Conservation (phyloP, 2,888 invertebrate species). For the Caprella mutica region DNA sequence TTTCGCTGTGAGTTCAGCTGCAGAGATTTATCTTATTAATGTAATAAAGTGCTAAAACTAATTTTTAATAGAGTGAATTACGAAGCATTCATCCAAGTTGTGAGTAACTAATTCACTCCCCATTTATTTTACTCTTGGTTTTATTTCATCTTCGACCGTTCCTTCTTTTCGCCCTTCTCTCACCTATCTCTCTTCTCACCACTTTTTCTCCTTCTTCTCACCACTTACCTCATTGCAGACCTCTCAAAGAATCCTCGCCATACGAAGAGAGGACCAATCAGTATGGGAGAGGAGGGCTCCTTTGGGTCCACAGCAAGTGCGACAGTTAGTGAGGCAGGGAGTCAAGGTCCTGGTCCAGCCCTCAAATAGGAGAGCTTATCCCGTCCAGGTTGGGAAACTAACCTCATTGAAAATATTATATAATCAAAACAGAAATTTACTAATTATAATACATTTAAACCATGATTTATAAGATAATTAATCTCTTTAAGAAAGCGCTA, state of each 20-base stretch:
- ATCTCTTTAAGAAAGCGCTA: no score
- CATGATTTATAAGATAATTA: no score
- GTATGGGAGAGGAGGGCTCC: slow-evolving; percentile 95
- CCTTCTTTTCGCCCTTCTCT: not conserved
- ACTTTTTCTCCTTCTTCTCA: not conserved
- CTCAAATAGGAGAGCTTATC: slow-evolving; percentile 92
- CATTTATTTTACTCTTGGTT: not conserved
- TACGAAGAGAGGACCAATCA: slow-evolving; percentile 82
- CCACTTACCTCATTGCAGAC: not conserved
- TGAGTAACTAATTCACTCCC: no score
- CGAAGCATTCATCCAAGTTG: no score
- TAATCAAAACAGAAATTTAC: no score
- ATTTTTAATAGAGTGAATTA: no score
- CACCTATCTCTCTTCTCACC: no score
- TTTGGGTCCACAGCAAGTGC: slow-evolving; percentile 81
- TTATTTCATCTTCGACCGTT: not conserved
- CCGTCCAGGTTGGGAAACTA: slow-evolving; percentile 83
- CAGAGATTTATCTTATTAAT: no score
- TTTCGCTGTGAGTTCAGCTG: no score
- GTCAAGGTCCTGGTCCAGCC: slow-evolving; percentile 96
- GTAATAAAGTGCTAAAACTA: no score
- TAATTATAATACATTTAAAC: no score
- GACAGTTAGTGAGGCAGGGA: slow-evolving; percentile 70
- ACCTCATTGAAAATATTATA: no score
- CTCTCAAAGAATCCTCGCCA: slow-evolving; percentile 69